Base-by-base conservation (phyloP, 2,888 invertebrate species). In the Tetranychus piercei region DNA sequence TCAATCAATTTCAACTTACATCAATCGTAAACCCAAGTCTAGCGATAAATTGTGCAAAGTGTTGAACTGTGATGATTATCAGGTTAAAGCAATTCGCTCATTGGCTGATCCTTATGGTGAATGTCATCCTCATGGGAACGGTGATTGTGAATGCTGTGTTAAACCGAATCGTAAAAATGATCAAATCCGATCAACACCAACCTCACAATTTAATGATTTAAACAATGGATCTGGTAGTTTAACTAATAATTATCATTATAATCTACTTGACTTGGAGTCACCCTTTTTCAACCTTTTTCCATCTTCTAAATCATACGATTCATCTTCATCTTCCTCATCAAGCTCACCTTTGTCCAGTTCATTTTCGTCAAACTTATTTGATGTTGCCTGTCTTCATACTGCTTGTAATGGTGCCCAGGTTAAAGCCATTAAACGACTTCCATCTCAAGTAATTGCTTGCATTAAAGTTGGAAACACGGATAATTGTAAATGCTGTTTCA, bases 401-500 rank as follows among this genome's bases (percentile, higher is more conserved):
- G n/a, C 5, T 8, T 69, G 69, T 69, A 69, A 69, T 69, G 69
- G 69, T 5, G 20, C 69, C 1, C 22, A 23, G 34, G 69, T 69
- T 5, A 34, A 2, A 8, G 34, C 20, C 11, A 22, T 69, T 23
- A 69, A 69, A 23, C 20, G 15, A 20, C 11, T 69, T 11, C 69
- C 69, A n/a, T 69, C 69, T 6, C n/a, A 69, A 20, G 20, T 69
- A 6, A 69, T 69, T 20, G 23, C 22, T 22, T 69, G 69, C 8
- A 23, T 69, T 23, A 23, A 69, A 22, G 20, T 69, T 18, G 69
- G 69, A 18, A 69, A 69, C 9, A 9, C 20, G 5, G 34, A 69
- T 23, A 22, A 69, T 11, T 69, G 69, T 69, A 23, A 69, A 23
- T 69, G 69, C 34, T 69, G 69, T 69, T 69, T 69, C 69, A 69